These are phyloP conservation scores for Nymphalis urticae DNA, from an alignment of 2,888 invertebrate species.

Conservation along the genomic window DNA sequence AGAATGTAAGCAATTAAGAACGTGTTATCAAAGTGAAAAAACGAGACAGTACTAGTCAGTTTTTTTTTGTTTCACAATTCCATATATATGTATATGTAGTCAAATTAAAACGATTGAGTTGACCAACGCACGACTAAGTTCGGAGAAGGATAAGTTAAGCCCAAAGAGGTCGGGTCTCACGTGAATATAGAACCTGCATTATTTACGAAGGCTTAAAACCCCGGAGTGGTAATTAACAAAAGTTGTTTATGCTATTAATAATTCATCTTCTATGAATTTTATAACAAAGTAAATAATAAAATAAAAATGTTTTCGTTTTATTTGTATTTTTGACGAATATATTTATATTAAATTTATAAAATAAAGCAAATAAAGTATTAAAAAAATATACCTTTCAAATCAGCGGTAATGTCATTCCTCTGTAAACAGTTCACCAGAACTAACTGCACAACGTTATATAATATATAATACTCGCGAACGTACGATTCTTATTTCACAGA, in stretches of 20 bases:
- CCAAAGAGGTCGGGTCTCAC: slow-evolving; percentile 31
- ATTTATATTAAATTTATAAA: not conserved
- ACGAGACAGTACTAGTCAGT: no score
- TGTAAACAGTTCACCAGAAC: slow-evolving; percentile 59
- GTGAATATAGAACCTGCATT: slow-evolving; percentile 40
- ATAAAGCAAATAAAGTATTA: not conserved
- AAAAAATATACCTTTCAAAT: slow-evolving; percentile 36
- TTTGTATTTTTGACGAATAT: not conserved
- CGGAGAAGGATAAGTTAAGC: slow-evolving; percentile 28
- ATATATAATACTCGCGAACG: slow-evolving; percentile 57
- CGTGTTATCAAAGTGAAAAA: not conserved
- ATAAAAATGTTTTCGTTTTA: no score
- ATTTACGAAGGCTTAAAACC: slow-evolving; percentile 43
- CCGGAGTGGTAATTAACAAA: slow-evolving; percentile 42
- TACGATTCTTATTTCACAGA: slow-evolving; percentile 43
- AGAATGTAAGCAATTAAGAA: no score
- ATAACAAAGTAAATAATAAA: no score
- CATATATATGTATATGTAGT: not conserved
- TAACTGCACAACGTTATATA: slow-evolving; percentile 74
- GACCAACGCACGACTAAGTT: slow-evolving; percentile 18
- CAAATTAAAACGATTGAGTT: slow-evolving; percentile 17
- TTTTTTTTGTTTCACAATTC: not conserved
- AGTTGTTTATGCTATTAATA: slow-evolving; percentile 26
- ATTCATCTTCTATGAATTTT: not conserved
- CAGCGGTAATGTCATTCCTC: slow-evolving; percentile 29